Evolutionary conservation across 2,797 vertebrate species (phyloP).

Genomic region (Centroberyx gerrardi): DNA sequence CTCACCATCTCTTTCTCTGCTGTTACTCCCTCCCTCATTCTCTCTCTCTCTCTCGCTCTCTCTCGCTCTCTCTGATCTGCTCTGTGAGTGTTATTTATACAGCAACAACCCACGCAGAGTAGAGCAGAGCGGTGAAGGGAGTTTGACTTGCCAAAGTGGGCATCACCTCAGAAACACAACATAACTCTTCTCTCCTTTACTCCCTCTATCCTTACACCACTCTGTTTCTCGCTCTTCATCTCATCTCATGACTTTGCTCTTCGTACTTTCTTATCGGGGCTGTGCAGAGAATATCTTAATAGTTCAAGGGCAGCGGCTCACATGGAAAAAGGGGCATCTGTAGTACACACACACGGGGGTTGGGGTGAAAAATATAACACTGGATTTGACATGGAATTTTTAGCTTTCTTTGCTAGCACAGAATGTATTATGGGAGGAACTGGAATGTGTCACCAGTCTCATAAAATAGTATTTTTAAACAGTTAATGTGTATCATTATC

Average conservation of each 20-base stretch:
- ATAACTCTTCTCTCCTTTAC: conserved; percentile 62
- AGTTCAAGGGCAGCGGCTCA: conserved; percentile 49
- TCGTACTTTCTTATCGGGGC: conserved; percentile 26
- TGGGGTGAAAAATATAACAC: conserved; percentile 17
- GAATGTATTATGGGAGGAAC: background rate
- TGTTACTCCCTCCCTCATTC: conserved; percentile 63
- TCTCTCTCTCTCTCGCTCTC: conserved; percentile 59
- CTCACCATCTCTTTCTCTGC: conserved; percentile 52
- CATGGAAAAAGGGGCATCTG: conserved; percentile 19
- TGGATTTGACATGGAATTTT: conserved; percentile 7
- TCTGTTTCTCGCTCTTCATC: conserved; percentile 47
- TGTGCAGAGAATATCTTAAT: conserved; percentile 43
- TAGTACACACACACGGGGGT: conserved; percentile 10
- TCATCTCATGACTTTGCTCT: conserved; percentile 39
- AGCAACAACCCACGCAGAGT: conserved; percentile 82
- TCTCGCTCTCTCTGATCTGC: conserved; percentile 75
- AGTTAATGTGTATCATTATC: background rate
- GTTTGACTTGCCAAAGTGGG: conserved; percentile 86
- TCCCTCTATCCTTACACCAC: conserved; percentile 43
- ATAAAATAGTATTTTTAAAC: background rate
- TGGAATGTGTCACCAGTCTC: too few species aligned
- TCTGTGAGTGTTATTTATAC: conserved; percentile 85
- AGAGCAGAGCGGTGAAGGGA: conserved; percentile 77
- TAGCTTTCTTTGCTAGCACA: conserved; percentile 5
- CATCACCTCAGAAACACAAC: conserved; percentile 82